phyloP scores from a whole-genome alignment of 2,797 vertebrate species.

The Crocidura indochinensis region DNA sequence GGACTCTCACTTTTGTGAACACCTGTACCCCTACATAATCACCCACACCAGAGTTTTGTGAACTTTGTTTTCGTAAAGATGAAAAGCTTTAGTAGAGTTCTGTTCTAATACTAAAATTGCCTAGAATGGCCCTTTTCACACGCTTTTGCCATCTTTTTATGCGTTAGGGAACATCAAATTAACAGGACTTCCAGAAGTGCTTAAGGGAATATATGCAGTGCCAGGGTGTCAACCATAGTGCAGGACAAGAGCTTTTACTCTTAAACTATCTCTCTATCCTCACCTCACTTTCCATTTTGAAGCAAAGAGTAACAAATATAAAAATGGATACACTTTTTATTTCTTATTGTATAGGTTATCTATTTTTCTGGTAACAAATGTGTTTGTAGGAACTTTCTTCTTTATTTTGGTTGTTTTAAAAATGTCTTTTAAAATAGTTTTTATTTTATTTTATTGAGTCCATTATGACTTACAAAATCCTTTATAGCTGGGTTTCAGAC shows the following conservation, averaged over 20 bases:
- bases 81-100: background rate
- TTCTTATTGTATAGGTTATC: background rate
- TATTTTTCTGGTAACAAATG: background rate
- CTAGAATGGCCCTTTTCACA: background rate
- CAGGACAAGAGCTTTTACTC: too few relatives aligned
- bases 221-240: too few relatives aligned
- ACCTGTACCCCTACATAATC: background rate
- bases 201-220: too few relatives aligned
- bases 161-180: too few relatives aligned
- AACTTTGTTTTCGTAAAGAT: constrained; percentile 1
- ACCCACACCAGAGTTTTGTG: background rate
- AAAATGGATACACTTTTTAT: background rate
- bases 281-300: background rate
- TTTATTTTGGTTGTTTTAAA: background rate
- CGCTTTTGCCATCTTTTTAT: background rate
- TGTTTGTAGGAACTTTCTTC: constrained; percentile 3
- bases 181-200: too few relatives aligned
- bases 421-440: background rate
- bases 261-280: too few relatives aligned
- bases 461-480: too few relatives aligned
- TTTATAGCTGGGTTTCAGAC: too few relatives aligned
- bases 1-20: background rate
- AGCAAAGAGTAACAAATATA: background rate
- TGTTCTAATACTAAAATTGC: background rate
- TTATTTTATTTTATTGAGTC: too few relatives aligned